phyloP scores from a whole-genome alignment of 2,797 vertebrate genomes.

The Tokudaia tokunoshimensis region DNA sequence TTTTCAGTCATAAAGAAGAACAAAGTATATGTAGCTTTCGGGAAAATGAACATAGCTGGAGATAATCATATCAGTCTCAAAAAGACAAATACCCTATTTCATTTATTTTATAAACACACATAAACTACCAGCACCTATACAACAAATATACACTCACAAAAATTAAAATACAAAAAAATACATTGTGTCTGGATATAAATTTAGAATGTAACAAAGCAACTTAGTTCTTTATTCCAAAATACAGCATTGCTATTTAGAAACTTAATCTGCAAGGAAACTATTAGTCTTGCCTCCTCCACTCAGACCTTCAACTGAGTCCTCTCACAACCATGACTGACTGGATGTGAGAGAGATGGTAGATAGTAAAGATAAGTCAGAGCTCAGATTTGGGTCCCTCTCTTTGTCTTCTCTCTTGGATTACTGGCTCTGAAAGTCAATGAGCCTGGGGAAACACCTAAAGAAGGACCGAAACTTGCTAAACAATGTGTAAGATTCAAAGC shows the following conservation, averaged over 20 bases:
- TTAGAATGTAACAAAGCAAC: slow-evolving; percentile 7
- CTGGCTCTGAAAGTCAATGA: slow-evolving; percentile 9
- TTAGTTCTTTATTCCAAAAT: too few species aligned
- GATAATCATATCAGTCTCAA: neutral
- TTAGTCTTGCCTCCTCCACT: neutral
- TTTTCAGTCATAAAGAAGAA: too few species aligned
- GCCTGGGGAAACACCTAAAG: slow-evolving; percentile 29
- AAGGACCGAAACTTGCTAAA: slow-evolving; percentile 33
- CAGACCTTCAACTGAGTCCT: neutral
- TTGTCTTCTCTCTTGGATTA: slow-evolving; percentile 30
- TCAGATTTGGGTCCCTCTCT: neutral
- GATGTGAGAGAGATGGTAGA: neutral
- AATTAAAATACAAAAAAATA: slow-evolving; percentile 41
- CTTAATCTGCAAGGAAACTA: neutral
- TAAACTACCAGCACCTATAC: neutral
- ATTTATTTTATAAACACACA: neutral
- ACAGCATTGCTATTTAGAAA: neutral
- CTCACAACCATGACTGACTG: neutral
- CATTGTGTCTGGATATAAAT: slow-evolving; percentile 3
- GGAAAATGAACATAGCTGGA: too few species aligned
- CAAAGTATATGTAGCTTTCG: too few species aligned
- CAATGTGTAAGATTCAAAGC: neutral
- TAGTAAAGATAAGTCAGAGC: neutral
- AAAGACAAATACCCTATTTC: neutral
- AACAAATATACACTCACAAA: neutral